Conservation (phyloP, 2,113 vertebrate species). For the Halichoerus grypus region DNA sequence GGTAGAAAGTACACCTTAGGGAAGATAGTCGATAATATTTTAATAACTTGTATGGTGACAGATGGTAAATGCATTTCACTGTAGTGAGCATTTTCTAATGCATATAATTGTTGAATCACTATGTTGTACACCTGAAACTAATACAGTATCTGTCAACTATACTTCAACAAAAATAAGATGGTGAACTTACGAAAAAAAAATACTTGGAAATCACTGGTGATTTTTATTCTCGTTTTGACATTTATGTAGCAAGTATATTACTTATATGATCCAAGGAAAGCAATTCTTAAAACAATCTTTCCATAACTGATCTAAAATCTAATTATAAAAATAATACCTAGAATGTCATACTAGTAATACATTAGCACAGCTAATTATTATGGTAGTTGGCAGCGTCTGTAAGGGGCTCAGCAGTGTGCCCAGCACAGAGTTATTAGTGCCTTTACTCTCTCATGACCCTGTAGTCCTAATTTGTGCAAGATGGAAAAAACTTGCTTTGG, state of each 20-base stretch:
- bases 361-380: neutral
- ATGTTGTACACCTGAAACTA: neutral
- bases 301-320: neutral
- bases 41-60: neutral
- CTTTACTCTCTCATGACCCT: neutral
- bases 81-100: neutral
- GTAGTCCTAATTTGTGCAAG: neutral
- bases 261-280: slow-evolving; percentile 38
- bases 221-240: slow-evolving; percentile 45
- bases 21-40: neutral
- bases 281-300: neutral
- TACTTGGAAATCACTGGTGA: slow-evolving; percentile 11
- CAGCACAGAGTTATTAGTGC: neutral
- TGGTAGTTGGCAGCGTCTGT: too few relatives aligned
- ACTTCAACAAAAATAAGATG: neutral
- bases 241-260: neutral
- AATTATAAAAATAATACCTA: neutral
- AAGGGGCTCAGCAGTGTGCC: too few relatives aligned
- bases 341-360: neutral
- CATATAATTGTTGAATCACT: neutral
- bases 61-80: neutral
- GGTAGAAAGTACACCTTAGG: neutral
- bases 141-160: neutral
- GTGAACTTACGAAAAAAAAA: neutral
- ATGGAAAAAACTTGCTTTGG: neutral